phyloP scores from a whole-genome alignment of 2,888 invertebrate species.

The Pristionchus japonicus region DNA sequence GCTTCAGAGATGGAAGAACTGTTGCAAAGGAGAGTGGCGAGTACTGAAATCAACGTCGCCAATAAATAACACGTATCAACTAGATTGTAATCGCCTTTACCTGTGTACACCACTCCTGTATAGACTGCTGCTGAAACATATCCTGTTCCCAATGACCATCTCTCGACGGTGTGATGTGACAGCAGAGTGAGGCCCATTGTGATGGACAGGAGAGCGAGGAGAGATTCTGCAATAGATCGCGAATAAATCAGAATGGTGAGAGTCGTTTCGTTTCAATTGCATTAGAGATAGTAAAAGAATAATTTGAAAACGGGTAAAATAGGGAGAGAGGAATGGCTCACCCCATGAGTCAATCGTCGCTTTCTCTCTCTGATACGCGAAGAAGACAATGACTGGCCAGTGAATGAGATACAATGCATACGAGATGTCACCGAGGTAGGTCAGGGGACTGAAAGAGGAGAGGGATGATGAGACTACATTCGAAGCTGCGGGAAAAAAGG shows the following conservation, averaged over 20 bases:
- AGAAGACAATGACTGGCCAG: constrained; percentile 23
- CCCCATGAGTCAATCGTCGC: not conserved
- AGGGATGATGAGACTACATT: too few species aligned
- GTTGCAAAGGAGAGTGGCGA: not conserved
- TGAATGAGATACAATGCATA: constrained; percentile 39
- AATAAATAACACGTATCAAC: too few species aligned
- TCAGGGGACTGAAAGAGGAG: not conserved
- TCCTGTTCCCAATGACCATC: not conserved
- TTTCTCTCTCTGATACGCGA: not conserved
- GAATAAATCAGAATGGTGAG: not conserved
- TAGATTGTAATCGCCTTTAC: too few species aligned
- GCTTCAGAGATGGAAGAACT: constrained; percentile 8
- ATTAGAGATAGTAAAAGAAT: too few species aligned
- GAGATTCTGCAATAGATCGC: not conserved
- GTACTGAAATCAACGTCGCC: not conserved
- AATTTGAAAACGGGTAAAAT: too few species aligned
- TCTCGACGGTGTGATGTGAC: not conserved
- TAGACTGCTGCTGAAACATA: not conserved
- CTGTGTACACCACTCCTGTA: not conserved
- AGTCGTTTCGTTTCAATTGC: too few species aligned
- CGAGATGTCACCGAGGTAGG: constrained; percentile 13
- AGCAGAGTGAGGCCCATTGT: not conserved
- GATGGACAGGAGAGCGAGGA: not conserved
- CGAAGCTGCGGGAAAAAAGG: too few species aligned
- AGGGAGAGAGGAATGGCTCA: not conserved